Evolutionary conservation across 2,888 invertebrate genomes (phyloP), one percentile per base, ranked within the genome.

Genomic region (Drymonia ruficornis): DNA sequence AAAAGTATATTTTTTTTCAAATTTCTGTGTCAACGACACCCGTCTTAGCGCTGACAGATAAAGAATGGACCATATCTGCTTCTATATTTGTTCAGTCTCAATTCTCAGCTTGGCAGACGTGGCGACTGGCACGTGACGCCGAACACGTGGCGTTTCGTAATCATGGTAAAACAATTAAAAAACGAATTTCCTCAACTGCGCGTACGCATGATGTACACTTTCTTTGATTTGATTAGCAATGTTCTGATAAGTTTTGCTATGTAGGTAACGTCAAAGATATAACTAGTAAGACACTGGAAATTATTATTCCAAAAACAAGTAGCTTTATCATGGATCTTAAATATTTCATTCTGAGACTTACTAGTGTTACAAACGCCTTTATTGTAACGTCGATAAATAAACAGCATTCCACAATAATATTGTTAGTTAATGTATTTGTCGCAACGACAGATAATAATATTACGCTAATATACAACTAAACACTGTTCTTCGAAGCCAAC

Each of bases 111-210:
- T n/a, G n/a, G 29, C 49, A 45, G 52, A 64, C 65, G 61, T 64
- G 64, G 16, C 52, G 50, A 46, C 36, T 38, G 43, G 63, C 71
- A 69, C 71, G 71, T 70, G 42, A 57, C n/a, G 36, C 42, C 40
- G 40, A 19, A 42, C 56, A 60, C 65, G 60, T 63, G 58, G 43
- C 15, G 36, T 49, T 9, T 15, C 12, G 28, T 61, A 63, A 59
- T 65, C 53, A 15, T 16, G 36, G 45, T 23, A 59, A 65, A 63
- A 62, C 68, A 70, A 67, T 70, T 62, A 59, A 53, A 43, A 43
- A 43, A 19, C 43, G 19, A 11, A 19, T 19, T 43, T 47, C 47
- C 19, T 19, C 19, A 2, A 23, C 19, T 19, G 19, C 6, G 19
- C 11, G 42, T 43, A 12, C 4, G 16, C 15, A n/a, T n/a, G n/a